Base-by-base conservation (phyloP, 2,113 vertebrate species). In the Circaetus cinerascens region DNA sequence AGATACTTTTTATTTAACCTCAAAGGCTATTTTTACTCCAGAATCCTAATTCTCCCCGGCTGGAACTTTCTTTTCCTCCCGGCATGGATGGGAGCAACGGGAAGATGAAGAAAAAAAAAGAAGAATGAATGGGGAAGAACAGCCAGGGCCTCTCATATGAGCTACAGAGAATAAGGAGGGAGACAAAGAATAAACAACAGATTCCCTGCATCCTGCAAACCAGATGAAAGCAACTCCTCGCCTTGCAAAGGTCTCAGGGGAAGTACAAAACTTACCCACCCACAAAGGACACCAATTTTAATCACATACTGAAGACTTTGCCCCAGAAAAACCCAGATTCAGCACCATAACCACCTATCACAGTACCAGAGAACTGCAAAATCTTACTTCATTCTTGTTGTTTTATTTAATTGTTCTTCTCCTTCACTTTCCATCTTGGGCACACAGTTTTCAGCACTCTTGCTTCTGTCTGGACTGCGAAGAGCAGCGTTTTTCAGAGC, bases 1-100 rank as follows among this genome's bases (percentile, higher is more conserved):
- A 93, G 68, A 92, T 13, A 40, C 18, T 76, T 84, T 82, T 76
- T 66, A 41, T 83, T 95, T 88, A 72, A 57, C 50, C 78, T 92
- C 92, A 79, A 80, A 69, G 71, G 40, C 67, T 94, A 88, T 90
- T 96, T 97, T 95, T 93, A 80, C 26, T 59, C 50, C 25, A 51
- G 55, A 83, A 80, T 80, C 26, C 43, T 74, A 73, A 74, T 88
- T 88, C 57, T 86, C 32, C 41, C 46, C 0, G 1, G 32, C 55
- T 88, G 34, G n/a, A 88, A 77, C 50, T 86, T 93, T 86, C 55
- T 88, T 63, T 40, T 90, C 50, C 32, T 71, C 36, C 29, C n/a
- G 17, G 55, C 75, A 67, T 7, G 34, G 43, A 27, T 36, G 30
- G 29, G 38, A 82, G n/a, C 56, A 90, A 55, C 21, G n/a, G 32